phyloP scores from a whole-genome alignment of 2,797 vertebrate species.

The Rhinichthys osculus region DNA sequence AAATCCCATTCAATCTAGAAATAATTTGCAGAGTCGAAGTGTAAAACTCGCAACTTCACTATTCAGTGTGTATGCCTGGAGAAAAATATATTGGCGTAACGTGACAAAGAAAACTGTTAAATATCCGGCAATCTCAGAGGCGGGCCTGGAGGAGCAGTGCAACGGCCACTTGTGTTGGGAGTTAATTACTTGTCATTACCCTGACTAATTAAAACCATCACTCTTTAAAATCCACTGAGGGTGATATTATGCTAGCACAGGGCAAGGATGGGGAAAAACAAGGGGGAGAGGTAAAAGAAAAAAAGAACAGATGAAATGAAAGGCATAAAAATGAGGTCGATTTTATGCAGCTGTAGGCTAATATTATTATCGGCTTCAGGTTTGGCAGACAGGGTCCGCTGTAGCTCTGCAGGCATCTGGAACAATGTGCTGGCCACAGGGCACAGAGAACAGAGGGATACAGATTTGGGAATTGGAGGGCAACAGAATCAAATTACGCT shows the following conservation, averaged over 20 bases:
- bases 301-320: constrained; percentile 28
- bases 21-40: constrained; percentile 13
- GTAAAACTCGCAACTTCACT: constrained; percentile 27
- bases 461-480: constrained; percentile 1
- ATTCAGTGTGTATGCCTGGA: not conserved
- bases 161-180: constrained; percentile 35
- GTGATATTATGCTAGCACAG: constrained; percentile 35
- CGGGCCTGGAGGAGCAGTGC: constrained; percentile 31
- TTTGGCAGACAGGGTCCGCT: constrained; percentile 32
- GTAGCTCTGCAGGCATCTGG: constrained; percentile 24
- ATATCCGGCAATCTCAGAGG: constrained; percentile 34
- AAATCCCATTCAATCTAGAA: constrained; percentile 16
- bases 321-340: constrained; percentile 28
- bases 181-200: constrained; percentile 55
- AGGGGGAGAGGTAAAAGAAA: constrained; percentile 24
- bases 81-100: not conserved
- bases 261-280: constrained; percentile 12
- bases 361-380: constrained; percentile 40
- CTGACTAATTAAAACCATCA: constrained; percentile 54
- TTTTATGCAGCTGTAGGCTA: constrained; percentile 44
- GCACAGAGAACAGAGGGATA: constrained; percentile 24
- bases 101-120: constrained; percentile 39
- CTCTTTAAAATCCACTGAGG: constrained; percentile 41
- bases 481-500: constrained; percentile 13
- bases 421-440: constrained; percentile 30